Evolutionary conservation across 2,113 vertebrate species (phyloP), one percentile per base, ranked within the genome.

Genomic region (Sigmodon hispidus): DNA sequence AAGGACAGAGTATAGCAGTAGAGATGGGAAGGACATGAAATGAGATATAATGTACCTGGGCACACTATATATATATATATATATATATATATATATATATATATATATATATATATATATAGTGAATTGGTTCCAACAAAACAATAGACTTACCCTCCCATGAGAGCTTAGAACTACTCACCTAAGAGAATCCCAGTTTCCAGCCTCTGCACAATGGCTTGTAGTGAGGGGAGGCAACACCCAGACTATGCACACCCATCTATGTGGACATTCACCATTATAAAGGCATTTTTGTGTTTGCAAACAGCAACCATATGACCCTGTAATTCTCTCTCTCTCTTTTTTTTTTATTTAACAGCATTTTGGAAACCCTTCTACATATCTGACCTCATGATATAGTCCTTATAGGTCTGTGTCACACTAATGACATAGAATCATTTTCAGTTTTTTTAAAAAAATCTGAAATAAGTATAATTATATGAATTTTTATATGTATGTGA

Each of bases 51-150:
- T 24, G n/a, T 61, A 50, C n/a, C 79, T 94, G 7, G 40, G 19
- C 69, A 84, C 87, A 83, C 75, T 94, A 48, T 67, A 96, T 90
- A 88, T 63, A 75, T n/a, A n/a, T n/a, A n/a, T n/a, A n/a, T n/a
- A n/a, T n/a, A n/a, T n/a, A n/a, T n/a, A n/a, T n/a, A n/a, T n/a
- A n/a, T n/a, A n/a, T n/a, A n/a, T n/a, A n/a, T n/a, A n/a, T n/a
- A n/a, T n/a, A n/a, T n/a, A n/a, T n/a, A n/a, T n/a, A n/a, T n/a
- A n/a, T n/a, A n/a, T n/a, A n/a, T n/a, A n/a, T n/a, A n/a, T n/a
- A n/a, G n/a, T 77, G 52, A 72, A 40, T 43, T 70, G 9, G 11
- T n/a, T 43, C 57, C 36, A 6, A 48, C 50, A 45, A 87, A 6
- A 7, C 61, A 21, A 21, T 11, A 40, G 67, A 34, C 2, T 11